Evolutionary conservation across 2,113 vertebrate species (phyloP).

Genomic region (Alces alces): DNA sequence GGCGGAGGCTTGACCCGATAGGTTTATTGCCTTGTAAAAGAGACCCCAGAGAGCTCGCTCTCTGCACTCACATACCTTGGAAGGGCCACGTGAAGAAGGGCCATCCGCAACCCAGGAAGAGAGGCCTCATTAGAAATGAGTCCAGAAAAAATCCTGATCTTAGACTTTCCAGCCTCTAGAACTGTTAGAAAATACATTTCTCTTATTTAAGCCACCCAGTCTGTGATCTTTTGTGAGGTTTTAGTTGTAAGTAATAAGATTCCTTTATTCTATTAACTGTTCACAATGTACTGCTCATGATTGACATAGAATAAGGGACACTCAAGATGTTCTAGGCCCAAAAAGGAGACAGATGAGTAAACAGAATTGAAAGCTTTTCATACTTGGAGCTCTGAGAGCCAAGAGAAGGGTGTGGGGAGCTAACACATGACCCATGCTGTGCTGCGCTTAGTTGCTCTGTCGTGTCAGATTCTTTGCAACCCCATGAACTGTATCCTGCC

Average conservation of each 20-base stretch:
- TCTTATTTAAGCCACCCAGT: neutral
- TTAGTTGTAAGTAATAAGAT: neutral
- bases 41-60: neutral
- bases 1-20: neutral
- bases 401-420: neutral
- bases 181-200: neutral
- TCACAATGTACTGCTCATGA: neutral
- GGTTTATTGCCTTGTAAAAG: neutral
- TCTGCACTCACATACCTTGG: neutral
- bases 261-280: neutral
- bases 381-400: neutral
- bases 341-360: neutral
- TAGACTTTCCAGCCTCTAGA: neutral
- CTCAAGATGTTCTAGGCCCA: neutral
- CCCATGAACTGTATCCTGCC: neutral
- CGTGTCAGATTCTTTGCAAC: rapidly evolving
- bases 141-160: neutral
- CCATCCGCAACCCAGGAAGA: neutral
- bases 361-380: neutral
- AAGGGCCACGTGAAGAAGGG: neutral
- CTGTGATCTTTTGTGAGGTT: neutral
- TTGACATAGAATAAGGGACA: neutral
- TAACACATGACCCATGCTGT: neutral
- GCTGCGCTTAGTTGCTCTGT: neutral
- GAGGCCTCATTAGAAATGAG: neutral